Percentiles rank a stretch among this genome's conserved stretches.
Conservation (phyloP, 2,113 vertebrate species). For the Phyllopteryx taeniolatus region DNA sequence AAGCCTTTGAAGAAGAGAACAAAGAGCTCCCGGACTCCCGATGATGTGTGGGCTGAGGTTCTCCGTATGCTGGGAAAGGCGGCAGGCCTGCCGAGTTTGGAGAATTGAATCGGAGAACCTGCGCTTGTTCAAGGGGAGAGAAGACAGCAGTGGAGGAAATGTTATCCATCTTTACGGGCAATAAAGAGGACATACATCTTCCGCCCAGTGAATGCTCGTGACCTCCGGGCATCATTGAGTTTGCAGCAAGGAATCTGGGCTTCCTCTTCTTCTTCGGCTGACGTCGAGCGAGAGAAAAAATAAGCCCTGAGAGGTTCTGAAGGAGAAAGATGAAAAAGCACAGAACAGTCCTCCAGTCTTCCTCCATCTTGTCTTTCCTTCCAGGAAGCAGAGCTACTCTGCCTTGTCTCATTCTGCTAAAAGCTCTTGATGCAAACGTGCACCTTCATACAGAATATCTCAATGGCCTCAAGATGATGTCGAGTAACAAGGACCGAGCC, state of each 20-base stretch:
- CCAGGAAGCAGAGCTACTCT: conserved; percentile 5
- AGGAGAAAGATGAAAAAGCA: conserved; percentile 46
- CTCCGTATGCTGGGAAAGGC: conserved; percentile 27
- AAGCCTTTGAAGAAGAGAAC: conserved; percentile 41
- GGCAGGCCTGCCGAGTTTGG: conserved; percentile 24
- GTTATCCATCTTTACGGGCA: conserved; percentile 52
- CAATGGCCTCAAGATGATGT: background rate
- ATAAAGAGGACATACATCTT: conserved; percentile 60
- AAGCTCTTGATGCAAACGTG: conserved; percentile 5
- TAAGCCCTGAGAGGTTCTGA: conserved; percentile 21
- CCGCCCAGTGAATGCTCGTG: conserved; percentile 37
- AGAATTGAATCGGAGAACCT: conserved; percentile 43
- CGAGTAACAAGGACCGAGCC: no score
- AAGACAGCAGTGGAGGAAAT: conserved; percentile 47
- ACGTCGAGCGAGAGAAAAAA: conserved; percentile 23
- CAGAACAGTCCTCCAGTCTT: background rate
- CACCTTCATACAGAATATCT: background rate
- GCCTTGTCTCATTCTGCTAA: conserved; percentile 7
- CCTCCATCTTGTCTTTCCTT: conserved; percentile 9
- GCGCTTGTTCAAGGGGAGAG: conserved; percentile 47
- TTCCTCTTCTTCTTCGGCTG: conserved; percentile 10
- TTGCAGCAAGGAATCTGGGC: conserved; percentile 39
- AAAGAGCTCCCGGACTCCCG: conserved; percentile 38
- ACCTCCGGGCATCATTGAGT: conserved; percentile 54
- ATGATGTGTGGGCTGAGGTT: conserved; percentile 8